Percentiles rank a stretch among this genome's conserved stretches.
Conservation (phyloP, 2,113 vertebrate species). For the Zosterops hypoxanthus region DNA sequence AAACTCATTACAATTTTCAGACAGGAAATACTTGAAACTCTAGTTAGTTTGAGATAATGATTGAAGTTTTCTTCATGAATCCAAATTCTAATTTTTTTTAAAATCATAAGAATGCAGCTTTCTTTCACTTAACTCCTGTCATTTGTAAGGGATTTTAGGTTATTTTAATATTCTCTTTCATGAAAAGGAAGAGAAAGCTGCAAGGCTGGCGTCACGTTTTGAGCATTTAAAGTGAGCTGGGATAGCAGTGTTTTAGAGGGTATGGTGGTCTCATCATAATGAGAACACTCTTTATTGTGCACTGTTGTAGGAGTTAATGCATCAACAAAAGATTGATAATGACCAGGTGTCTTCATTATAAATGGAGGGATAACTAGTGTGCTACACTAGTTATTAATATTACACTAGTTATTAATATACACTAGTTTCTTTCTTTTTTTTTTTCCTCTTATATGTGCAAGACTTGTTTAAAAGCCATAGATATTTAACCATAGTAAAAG, state of each 20-base stretch:
- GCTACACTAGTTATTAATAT: not conserved
- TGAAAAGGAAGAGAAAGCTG: not conserved
- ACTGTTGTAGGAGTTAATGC: not conserved
- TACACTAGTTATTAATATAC: not conserved
- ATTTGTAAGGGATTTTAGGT: not conserved
- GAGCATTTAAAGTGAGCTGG: not conserved
- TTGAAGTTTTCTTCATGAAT: not conserved
- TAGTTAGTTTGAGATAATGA: not conserved
- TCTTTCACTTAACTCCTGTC: not conserved
- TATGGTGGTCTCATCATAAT: not conserved
- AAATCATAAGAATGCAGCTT: not conserved
- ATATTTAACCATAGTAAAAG: not conserved
- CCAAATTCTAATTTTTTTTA: not conserved
- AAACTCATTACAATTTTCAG: constrained; percentile 3
- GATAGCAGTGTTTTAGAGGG: not conserved
- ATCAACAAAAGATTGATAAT: not conserved
- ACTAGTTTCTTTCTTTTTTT: not conserved
- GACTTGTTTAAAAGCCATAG: not conserved
- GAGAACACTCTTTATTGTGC: not conserved
- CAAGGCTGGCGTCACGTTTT: not conserved
- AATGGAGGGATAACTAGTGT: not conserved
- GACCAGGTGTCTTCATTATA: not conserved
- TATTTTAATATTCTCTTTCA: not conserved
- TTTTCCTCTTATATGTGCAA: not conserved
- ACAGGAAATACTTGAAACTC: constrained; percentile 40